Base-by-base conservation (phyloP, 2,888 invertebrate species). In the Cosmia trapezina region DNA sequence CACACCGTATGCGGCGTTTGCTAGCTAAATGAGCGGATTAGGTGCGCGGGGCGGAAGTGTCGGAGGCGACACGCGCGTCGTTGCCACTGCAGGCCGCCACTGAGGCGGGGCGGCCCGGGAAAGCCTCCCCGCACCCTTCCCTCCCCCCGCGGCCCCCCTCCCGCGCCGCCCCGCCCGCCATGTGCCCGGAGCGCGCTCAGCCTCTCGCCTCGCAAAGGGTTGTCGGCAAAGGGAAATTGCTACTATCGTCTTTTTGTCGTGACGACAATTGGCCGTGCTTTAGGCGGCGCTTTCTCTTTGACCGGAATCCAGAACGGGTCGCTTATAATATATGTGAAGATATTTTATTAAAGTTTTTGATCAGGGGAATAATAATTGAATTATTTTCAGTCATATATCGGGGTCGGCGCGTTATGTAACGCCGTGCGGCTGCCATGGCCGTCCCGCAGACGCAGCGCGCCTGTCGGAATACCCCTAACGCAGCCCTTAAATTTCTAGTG, bases 31-130 rank as follows among this genome's bases (percentile, higher is more conserved):
- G 95, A 95, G 93, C 94, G 92, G 91, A 90, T 92, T 92, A 91
- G 92, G 91, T 93, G 93, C 92, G 94, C 95, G 94, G 94, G 93
- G 93, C 94, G 95, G 94, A 94, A 95, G 94, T 94, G 93, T 94
- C 94, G 92, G 93, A 93, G 92, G 93, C 95, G 95, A 95, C 95
- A 95, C 95, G 96, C 96, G 95, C 95, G 93, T 93, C 94, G 93
- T 92, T 93, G 94, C 95, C 94, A 95, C 95, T 95, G 95, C 95
- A 94, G 93, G 91, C 95, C 95, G 95, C 94, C 96, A 95, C 96
- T 95, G 95, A 94, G 96, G 95, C 94, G 95, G 95, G 95, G 95
- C 94, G 95, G 94, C 94, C 94, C 94, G 94, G 94, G 93, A 89
- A 90, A 90, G 90, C 92, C 90, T 89, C 91, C 93, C 92, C 90